Evolutionary conservation across 92 coral and sea anemone genomes (phyloP).

Genomic region (Parazoanthus atlanticus): DNA sequence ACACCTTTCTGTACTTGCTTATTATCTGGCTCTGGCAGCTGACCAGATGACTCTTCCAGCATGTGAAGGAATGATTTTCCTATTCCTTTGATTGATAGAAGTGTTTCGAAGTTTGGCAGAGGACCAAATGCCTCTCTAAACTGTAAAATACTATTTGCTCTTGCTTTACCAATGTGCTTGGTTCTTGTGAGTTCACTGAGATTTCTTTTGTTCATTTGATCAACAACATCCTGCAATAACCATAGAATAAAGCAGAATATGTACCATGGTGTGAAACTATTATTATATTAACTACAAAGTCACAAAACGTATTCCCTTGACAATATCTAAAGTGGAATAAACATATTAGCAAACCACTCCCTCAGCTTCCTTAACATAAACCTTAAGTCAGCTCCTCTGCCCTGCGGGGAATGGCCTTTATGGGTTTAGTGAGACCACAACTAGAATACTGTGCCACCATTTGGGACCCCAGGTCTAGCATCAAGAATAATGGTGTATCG

Average conservation of each 20-base stretch:
- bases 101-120: constrained; percentile 64
- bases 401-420: too few species aligned
- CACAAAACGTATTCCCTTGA: too few species aligned
- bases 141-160: constrained; percentile 75
- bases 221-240: constrained; percentile 69
- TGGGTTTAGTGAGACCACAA: too few species aligned
- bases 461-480: too few species aligned
- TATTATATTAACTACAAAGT: too few species aligned
- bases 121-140: constrained; percentile 75
- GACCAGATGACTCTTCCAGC: constrained; percentile 74
- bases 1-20: constrained; percentile 76
- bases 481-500: too few species aligned
- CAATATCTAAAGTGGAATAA: too few species aligned
- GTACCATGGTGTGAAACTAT: background rate
- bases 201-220: constrained; percentile 78
- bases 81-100: constrained; percentile 80
- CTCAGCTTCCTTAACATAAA: too few species aligned
- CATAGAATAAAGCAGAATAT: too few species aligned
- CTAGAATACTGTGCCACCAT: too few species aligned
- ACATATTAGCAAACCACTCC: too few species aligned
- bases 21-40: constrained; percentile 65
- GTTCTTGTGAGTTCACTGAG: constrained; percentile 82
- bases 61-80: constrained; percentile 82
- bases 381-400: too few species aligned
- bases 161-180: constrained; percentile 82